Base-by-base conservation (phyloP, 2,888 invertebrate genomes). In the Hedya salicella region DNA sequence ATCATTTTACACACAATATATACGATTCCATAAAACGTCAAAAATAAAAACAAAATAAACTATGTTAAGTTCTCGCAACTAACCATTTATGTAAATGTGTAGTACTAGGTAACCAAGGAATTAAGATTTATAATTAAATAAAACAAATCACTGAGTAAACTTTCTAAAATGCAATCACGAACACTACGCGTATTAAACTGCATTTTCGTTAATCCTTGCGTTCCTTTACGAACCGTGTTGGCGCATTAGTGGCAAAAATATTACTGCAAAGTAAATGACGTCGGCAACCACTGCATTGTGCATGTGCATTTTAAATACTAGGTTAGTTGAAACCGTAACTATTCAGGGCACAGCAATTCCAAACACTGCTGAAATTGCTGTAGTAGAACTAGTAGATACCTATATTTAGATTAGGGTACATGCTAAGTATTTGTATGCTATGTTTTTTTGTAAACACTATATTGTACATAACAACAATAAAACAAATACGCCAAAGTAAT, bases 261-360 rank as follows among this genome's bases (percentile, higher is more conserved):
- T 86, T 84, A 91, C 91, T 92, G 91, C 91, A 92, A 91, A 89
- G 78, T 85, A 87, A 78, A 87, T 91, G 91, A 91, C 91, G 91
- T 91, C 86, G 88, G 78, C 86, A 86, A 89, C 85, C 78, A 81
- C 91, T 83, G 91, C 91, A 92, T 89, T 88, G 88, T 90, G 82
- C 86, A 88, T 86, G 86, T 89, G 85, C 85, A 87, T 88, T 89
- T 86, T 87, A 89, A 90, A 89, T 88, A 89, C 88, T 86, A 80
- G 86, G 85, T 85, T 86, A 85, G 81, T 85, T 79, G 79, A 78
- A 81, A 83, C 80, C 78, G 81, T 84, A 79, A 83, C 84, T 85
- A 87, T 86, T 87, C 83, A 86, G 82, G 83, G 78, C 82, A 78
- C 73, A 77, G 36, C 62, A 48, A 46, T 17, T 53, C 25, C 70